phyloP scores from a whole-genome alignment of 2,888 invertebrate species.

The Eilema griseolum region DNA sequence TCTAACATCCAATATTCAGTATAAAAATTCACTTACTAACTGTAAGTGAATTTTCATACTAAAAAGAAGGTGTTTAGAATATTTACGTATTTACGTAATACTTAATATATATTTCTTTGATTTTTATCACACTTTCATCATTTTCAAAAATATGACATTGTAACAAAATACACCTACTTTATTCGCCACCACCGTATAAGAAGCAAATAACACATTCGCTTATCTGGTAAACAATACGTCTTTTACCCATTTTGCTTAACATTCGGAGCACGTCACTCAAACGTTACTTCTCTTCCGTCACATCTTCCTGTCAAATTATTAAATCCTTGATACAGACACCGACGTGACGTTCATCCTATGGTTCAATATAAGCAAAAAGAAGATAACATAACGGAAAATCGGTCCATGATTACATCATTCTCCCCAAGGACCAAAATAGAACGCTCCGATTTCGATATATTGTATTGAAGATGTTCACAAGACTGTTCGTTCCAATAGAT shows the following conservation, averaged over 20 bases:
- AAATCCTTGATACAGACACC: constrained; percentile 65
- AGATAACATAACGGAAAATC: constrained; percentile 44
- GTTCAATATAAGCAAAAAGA: constrained; percentile 24
- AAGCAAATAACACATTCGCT: constrained; percentile 20
- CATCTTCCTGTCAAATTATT: constrained; percentile 64
- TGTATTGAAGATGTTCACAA: constrained; percentile 41
- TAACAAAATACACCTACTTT: background rate
- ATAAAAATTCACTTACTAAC: background rate
- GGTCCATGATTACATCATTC: constrained; percentile 49
- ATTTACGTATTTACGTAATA: background rate
- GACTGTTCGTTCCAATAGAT: constrained; percentile 25
- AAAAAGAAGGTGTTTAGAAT: background rate
- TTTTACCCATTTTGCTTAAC: constrained; percentile 18
- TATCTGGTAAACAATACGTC: constrained; percentile 43
- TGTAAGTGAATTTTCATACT: too few relatives aligned
- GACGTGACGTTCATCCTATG: constrained; percentile 40
- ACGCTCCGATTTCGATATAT: constrained; percentile 39
- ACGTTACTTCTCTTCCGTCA: constrained; percentile 49
- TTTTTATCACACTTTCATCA: background rate
- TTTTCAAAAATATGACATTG: background rate
- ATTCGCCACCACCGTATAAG: background rate
- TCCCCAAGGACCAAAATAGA: constrained; percentile 44
- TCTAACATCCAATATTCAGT: background rate
- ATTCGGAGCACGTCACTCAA: constrained; percentile 57
- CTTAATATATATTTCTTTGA: too few relatives aligned